phyloP scores from a whole-genome alignment of 2,797 vertebrate genomes.

The Manis crassicaudata region DNA sequence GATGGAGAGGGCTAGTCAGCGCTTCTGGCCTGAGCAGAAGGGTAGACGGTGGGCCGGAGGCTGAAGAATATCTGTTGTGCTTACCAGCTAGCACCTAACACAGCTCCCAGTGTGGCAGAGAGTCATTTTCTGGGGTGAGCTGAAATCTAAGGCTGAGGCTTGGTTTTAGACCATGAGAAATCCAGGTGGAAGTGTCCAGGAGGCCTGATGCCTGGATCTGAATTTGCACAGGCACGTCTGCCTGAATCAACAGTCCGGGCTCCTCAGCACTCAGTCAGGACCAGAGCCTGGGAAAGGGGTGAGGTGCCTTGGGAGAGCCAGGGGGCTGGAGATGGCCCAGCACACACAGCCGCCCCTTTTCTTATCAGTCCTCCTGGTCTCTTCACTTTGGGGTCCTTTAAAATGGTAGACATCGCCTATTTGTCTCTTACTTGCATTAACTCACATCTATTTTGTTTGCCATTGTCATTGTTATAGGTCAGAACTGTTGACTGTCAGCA shows the following conservation, averaged over 20 bases:
- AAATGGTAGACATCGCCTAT: neutral
- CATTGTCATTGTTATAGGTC: neutral
- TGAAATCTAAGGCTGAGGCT: neutral
- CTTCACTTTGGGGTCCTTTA: neutral
- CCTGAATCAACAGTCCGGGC: neutral
- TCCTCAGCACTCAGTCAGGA: neutral
- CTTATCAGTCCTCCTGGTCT: neutral
- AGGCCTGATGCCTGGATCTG: too few relatives aligned
- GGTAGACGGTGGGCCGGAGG: neutral
- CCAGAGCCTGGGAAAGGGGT: neutral
- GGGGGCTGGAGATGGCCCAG: too few relatives aligned
- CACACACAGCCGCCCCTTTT: neutral
- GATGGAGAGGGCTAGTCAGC: accelerated
- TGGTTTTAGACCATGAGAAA: neutral
- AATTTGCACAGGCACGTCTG: neutral
- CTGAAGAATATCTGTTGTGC: neutral
- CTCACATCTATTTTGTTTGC: neutral
- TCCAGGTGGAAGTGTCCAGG: neutral
- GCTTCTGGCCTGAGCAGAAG: neutral
- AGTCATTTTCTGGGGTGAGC: neutral
- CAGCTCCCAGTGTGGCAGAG: neutral
- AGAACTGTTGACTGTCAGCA: neutral
- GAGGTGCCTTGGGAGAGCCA: neutral
- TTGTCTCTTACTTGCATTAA: neutral
- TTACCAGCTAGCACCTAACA: neutral